These are phyloP conservation scores for Plagiodera versicolora DNA, from an alignment of 2,888 invertebrate genomes.

Conservation along the genomic window DNA sequence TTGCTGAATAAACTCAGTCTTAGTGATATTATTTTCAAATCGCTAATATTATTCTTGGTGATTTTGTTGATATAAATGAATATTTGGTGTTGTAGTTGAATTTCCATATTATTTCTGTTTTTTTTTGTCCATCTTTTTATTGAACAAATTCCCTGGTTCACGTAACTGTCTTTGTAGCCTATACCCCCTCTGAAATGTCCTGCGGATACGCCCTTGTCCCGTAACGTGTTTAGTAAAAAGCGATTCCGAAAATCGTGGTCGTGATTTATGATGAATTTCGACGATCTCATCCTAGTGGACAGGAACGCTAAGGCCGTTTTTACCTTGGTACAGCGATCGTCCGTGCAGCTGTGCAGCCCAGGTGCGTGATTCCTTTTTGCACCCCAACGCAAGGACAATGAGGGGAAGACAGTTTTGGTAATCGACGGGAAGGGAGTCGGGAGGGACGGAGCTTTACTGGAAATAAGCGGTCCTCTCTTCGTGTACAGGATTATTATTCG, in stretches of 20 bases:
- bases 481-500: background rate
- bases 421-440: constrained; percentile 24
- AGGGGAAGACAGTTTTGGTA: constrained; percentile 50
- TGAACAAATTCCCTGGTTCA: too few species aligned
- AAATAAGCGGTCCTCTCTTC: constrained; percentile 4
- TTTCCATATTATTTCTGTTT: too few species aligned
- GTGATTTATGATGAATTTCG: constrained; percentile 41
- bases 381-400: constrained; percentile 51
- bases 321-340: constrained; percentile 49
- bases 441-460: constrained; percentile 3
- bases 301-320: constrained; percentile 43
- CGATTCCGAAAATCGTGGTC: constrained; percentile 41
- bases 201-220: background rate
- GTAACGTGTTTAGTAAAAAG: constrained; percentile 44
- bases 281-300: constrained; percentile 35
- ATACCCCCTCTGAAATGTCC: background rate
- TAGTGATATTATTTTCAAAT: too few species aligned
- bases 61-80: too few species aligned
- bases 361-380: constrained; percentile 54
- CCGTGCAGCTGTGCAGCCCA: constrained; percentile 54
- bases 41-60: too few species aligned
- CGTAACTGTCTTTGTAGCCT: too few species aligned
- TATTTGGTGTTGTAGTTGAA: too few species aligned
- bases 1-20: too few species aligned
- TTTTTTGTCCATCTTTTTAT: too few species aligned